Conservation (phyloP, 2,888 invertebrate species). For the Meliscaeva auricollis region DNA sequence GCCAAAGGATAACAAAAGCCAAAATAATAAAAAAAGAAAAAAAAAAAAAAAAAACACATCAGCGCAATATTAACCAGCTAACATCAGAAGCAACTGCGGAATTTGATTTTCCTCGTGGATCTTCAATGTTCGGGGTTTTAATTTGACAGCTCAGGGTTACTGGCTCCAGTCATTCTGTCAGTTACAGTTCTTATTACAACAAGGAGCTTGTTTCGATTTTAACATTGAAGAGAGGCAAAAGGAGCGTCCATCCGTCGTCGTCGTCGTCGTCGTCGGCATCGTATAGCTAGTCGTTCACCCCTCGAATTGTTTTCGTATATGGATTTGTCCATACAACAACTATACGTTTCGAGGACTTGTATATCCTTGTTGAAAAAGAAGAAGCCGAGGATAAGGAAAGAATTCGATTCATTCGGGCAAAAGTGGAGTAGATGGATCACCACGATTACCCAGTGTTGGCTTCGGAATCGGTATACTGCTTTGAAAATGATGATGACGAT, state of each 20-base stretch:
- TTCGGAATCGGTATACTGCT: conserved; percentile 1
- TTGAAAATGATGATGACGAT: conserved; percentile 45
- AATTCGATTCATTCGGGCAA: conserved; percentile 67
- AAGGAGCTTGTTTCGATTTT: conserved; percentile 64
- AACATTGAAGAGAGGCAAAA: conserved; percentile 18
- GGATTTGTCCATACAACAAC: neutral
- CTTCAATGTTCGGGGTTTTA: conserved; percentile 71
- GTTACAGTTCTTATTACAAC: conserved; percentile 63
- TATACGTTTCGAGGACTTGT: neutral
- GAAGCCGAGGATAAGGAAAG: conserved; percentile 44
- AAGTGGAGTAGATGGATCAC: conserved; percentile 69
- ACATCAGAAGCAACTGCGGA: conserved; percentile 49
- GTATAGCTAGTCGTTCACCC: too few relatives aligned
- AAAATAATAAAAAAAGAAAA: too few relatives aligned
- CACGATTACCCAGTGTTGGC: conserved; percentile 40
- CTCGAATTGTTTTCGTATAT: conserved; percentile 13
- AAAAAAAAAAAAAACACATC: too few relatives aligned
- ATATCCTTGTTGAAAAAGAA: neutral
- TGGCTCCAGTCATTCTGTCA: conserved; percentile 67
- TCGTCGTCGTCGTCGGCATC: conserved; percentile 23
- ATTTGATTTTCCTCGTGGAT: conserved; percentile 69
- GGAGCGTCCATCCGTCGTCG: neutral
- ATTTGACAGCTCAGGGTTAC: conserved; percentile 76
- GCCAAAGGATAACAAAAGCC: conserved; percentile 46
- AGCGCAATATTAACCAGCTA: conserved; percentile 28